Percentiles rank a stretch among this genome's conserved stretches.
Conservation (phyloP, 2,113 vertebrate genomes). For the Suricata suricatta region DNA sequence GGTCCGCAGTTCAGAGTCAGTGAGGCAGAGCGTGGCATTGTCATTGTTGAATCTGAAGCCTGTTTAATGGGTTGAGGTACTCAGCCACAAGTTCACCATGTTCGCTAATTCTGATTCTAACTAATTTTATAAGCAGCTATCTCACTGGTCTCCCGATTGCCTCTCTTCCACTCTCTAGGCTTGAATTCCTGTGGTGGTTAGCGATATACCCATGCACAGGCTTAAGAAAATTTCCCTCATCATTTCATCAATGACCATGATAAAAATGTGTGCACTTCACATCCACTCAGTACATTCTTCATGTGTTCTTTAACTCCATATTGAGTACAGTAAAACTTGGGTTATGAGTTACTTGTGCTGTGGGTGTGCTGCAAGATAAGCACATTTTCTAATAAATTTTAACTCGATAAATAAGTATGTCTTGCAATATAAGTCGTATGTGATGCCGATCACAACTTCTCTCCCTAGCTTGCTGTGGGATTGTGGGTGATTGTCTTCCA, state of each 20-base stretch:
- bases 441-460: too few relatives aligned
- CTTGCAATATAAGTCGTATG: too few relatives aligned
- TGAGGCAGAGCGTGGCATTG: neutral
- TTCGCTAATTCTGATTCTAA: neutral
- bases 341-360: too few relatives aligned
- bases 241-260: neutral
- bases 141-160: neutral
- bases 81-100: neutral
- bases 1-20: neutral
- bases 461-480: too few relatives aligned
- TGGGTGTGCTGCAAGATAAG: too few relatives aligned
- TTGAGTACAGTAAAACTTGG: neutral
- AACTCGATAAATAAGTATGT: too few relatives aligned
- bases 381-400: too few relatives aligned
- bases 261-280: neutral
- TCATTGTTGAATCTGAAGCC: neutral
- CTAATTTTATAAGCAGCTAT: neutral
- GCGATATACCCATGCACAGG: neutral
- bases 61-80: neutral
- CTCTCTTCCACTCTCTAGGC: neutral
- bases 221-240: neutral
- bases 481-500: too few relatives aligned
- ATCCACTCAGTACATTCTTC: neutral
- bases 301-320: neutral
- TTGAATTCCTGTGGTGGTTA: neutral